Evolutionary conservation across 2,113 vertebrate species (phyloP).

Genomic region (Herpetotheres cachinnans): DNA sequence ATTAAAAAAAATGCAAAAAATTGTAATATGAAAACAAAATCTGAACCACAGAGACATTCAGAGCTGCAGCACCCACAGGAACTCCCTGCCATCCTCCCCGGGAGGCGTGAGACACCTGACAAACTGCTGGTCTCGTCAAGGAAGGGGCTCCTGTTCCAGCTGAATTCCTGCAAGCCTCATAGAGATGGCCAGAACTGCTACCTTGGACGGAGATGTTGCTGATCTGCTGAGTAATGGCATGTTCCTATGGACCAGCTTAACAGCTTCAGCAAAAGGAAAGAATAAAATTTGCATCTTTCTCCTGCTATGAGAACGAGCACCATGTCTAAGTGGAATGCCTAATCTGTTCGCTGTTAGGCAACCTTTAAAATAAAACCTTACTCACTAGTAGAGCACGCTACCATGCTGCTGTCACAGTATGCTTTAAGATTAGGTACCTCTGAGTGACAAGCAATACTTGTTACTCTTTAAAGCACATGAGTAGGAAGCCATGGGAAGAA

Average conservation of each 20-base stretch:
- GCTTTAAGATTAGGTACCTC: neutral
- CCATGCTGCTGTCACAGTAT: neutral
- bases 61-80: neutral
- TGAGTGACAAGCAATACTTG: neutral
- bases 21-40: neutral
- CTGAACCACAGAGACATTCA: neutral
- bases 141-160: neutral
- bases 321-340: neutral
- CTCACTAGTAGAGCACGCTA: neutral
- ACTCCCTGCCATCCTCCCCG: too few relatives aligned
- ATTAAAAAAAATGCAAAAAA: neutral
- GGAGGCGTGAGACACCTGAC: fast-evolving
- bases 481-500: neutral
- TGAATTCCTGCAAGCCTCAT: neutral
- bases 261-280: neutral
- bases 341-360: neutral
- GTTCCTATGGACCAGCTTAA: neutral
- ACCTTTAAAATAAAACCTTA: neutral
- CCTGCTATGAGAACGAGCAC: neutral
- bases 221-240: neutral
- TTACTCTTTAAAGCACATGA: neutral
- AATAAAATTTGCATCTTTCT: neutral
- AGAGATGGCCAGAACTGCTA: neutral
- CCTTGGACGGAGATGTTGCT: neutral
- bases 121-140: neutral